Conservation (phyloP, 2,113 vertebrate species). For the Eolophus roseicapilla region DNA sequence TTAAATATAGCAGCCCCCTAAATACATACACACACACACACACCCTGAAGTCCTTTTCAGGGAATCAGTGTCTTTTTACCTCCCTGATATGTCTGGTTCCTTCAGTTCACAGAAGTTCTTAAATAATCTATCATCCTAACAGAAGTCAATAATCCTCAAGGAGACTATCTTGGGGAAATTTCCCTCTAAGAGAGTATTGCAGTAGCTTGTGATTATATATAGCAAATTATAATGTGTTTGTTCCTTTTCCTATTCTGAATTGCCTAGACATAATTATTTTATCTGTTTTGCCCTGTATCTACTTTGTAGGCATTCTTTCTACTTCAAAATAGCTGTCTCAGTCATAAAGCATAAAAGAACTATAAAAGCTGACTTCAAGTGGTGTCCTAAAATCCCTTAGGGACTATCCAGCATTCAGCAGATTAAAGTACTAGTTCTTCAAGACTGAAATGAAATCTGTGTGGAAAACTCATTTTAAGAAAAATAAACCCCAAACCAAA, state of each 20-base stretch:
- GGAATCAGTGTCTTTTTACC: not conserved
- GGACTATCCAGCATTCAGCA: not conserved
- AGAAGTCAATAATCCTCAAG: not conserved
- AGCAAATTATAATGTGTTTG: not conserved
- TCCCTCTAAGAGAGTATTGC: not conserved
- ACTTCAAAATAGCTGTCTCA: not conserved
- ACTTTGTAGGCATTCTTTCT: not conserved
- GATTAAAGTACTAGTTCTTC: slow-evolving; percentile 10
- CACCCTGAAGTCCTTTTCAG: not conserved
- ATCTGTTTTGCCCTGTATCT: not conserved
- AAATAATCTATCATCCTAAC: not conserved
- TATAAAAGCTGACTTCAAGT: slow-evolving; percentile 11
- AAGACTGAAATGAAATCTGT: not conserved
- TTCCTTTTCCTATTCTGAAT: not conserved
- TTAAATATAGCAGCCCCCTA: not conserved
- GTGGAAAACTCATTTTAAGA: not conserved
- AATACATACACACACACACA: not conserved
- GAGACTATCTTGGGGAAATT: not conserved
- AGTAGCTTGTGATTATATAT: not conserved
- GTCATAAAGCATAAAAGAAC: not conserved
- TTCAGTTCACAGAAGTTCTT: not conserved
- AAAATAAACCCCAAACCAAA: not conserved
- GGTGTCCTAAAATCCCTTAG: not conserved
- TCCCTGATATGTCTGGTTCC: not conserved
- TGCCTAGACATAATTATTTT: not conserved